Percentiles rank a stretch among this genome's conserved stretches.
phyloP scores from a whole-genome alignment of 2,113 vertebrate genomes.

The Gulo gulo region DNA sequence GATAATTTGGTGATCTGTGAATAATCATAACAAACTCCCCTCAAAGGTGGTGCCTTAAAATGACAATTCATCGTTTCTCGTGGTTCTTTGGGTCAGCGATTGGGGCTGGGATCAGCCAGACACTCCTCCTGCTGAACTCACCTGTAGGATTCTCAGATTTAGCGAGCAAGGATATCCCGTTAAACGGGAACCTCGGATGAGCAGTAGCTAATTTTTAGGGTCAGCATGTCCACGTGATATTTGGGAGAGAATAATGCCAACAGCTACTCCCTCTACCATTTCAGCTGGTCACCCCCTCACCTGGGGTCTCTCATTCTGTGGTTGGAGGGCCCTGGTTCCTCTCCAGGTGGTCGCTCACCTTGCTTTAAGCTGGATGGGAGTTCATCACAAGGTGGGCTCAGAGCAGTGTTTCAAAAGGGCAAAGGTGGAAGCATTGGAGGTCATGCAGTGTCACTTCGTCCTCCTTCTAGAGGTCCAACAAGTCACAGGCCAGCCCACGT shows the following conservation, averaged over 20 bases:
- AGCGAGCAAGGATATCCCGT: not conserved
- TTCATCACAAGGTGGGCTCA: not conserved
- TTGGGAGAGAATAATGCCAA: not conserved
- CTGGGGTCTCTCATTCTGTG: not conserved
- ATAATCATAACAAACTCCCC: not conserved
- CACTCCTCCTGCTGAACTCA: not conserved
- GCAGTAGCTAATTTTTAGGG: not conserved
- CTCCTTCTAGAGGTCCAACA: not conserved
- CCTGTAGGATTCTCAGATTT: not conserved
- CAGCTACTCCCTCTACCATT: not conserved
- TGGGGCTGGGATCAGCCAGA: not conserved
- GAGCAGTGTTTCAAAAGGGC: not conserved
- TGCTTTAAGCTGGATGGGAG: not conserved
- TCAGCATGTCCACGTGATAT: not conserved
- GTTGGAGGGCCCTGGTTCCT: not conserved
- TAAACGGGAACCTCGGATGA: not conserved
- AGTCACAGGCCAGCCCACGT: not conserved
- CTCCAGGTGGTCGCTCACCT: not conserved
- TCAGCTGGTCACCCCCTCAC: not conserved
- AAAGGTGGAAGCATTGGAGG: not conserved
- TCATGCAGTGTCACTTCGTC: not conserved
- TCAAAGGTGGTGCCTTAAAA: not conserved
- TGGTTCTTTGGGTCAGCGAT: not conserved
- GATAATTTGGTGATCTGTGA: not conserved
- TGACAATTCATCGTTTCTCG: not conserved